Evolutionary conservation across 2,888 invertebrate genomes (phyloP), one percentile per base, ranked within the genome.

Genomic region (Drepanosiphum platanoidis): DNA sequence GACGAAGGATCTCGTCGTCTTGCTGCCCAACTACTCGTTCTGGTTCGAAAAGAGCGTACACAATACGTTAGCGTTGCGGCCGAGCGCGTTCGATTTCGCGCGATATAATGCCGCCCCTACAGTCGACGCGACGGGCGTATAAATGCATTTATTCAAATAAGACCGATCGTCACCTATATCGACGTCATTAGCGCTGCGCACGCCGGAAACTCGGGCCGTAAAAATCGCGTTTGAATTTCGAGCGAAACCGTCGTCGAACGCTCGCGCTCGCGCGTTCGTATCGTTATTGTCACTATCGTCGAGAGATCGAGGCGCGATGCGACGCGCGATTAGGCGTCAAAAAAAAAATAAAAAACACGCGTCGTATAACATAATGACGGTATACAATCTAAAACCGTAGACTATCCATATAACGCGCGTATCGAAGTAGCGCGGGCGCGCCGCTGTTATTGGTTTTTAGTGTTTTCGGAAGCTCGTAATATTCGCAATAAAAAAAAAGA

Each of bases 151-250:
- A n/a, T n/a, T n/a, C n/a, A 36, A 70, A 34, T n/a, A 70, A 36
- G 34, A 72, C 36, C 27, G 71, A 71, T 71, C 15, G 71, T n/a
- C 36, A 15, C 39, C 39, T 36, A 39, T 39, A 7, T n/a, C 46
- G 46, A 5, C 52, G 52, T 52, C 52, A 52, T 52, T 52, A 52
- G 52, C 39, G 39, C 46, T 71, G 39, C 46, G 30, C 58, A 9
- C n/a, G n/a, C 58, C 75, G 75, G 58, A 75, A 75, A 61, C 36
- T 15, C 1, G 22, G 27, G n/a, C n/a, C 52, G 36, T 75, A 27
- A 75, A 75, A 75, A 36, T 7, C 27, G 58, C n/a, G 58, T 2
- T 75, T 75, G 36, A 61, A 75, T 75, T 75, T 34, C 75, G 52
- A 22, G 8, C 52, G n/a, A 22, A 22, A 52, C 52, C 5, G 46